A percentile compares a stretch with the other conserved stretches of the same genome.
Conservation (phyloP, 1,140 invertebrate genomes). For the Coelopa frigida region DNA sequence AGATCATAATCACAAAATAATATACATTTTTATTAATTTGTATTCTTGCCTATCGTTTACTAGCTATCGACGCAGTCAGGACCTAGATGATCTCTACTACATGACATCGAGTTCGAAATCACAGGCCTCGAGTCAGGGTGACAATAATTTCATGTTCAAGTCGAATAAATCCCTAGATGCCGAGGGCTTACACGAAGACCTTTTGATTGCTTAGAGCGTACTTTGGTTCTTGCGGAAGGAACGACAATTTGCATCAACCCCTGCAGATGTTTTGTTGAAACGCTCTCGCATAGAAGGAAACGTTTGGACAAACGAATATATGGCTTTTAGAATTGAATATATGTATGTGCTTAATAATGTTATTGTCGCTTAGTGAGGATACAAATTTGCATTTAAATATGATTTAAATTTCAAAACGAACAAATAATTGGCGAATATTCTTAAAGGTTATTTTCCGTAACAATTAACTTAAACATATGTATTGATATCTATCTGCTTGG, state of each 20-base stretch:
- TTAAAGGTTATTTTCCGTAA: too few relatives aligned
- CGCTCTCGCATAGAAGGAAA: background rate
- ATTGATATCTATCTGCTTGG: too few relatives aligned
- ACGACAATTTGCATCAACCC: too few relatives aligned
- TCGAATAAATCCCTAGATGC: constrained; percentile 37
- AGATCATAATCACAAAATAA: constrained; percentile 9
- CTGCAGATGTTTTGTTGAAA: too few relatives aligned
- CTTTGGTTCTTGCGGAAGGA: background rate
- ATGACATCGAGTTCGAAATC: constrained; percentile 51
- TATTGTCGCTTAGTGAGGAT: too few relatives aligned
- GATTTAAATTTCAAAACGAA: too few relatives aligned
- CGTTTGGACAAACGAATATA: background rate
- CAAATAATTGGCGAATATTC: too few relatives aligned
- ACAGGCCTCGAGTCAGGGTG: constrained; percentile 43
- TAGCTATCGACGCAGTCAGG: constrained; percentile 46
- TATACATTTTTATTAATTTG: constrained; percentile 15
- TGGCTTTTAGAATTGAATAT: constrained; percentile 1
- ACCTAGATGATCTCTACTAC: constrained; percentile 50
- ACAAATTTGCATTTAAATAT: too few relatives aligned
- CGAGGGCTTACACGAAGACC: constrained; percentile 28
- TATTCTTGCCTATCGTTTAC: background rate
- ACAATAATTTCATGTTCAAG: constrained; percentile 35
- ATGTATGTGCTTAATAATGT: too few relatives aligned
- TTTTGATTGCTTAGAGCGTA: constrained; percentile 27
- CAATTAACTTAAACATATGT: too few relatives aligned